Evolutionary conservation across 2,888 invertebrate species (phyloP).

Genomic region (Megaustenia siamemsis): DNA sequence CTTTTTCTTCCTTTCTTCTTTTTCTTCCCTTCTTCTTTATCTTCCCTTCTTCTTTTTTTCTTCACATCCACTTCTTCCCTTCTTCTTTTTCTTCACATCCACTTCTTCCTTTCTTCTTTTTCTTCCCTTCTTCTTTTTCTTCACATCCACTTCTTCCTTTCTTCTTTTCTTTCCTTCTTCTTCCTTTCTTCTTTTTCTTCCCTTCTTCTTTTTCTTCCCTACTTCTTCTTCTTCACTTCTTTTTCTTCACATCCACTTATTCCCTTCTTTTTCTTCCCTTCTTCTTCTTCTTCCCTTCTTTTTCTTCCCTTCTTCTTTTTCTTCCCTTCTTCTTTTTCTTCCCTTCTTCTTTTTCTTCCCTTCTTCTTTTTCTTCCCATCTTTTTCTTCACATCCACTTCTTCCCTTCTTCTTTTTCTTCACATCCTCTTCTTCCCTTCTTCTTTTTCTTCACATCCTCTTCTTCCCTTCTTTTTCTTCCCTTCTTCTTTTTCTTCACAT

Average conservation of each 20-base stretch:
- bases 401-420: conserved; percentile 15
- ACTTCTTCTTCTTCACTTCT: too few species aligned
- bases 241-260: background rate
- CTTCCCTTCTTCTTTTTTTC: background rate
- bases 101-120: conserved; percentile 6
- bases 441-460: background rate
- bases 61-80: background rate
- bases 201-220: too few species aligned
- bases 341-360: background rate
- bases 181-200: too few species aligned
- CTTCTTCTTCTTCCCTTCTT: background rate
- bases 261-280: background rate
- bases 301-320: background rate
- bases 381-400: background rate
- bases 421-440: too few species aligned
- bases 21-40: background rate
- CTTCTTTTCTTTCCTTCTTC: too few species aligned
- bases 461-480: background rate
- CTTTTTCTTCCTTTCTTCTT: background rate
- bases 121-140: too few species aligned
- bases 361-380: background rate
- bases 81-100: background rate
- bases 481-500: too few species aligned
- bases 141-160: too few species aligned
- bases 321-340: background rate